These are phyloP conservation scores for Dissostichus mawsoni DNA, from an alignment of 2,113 vertebrate species.

Conservation along the genomic window DNA sequence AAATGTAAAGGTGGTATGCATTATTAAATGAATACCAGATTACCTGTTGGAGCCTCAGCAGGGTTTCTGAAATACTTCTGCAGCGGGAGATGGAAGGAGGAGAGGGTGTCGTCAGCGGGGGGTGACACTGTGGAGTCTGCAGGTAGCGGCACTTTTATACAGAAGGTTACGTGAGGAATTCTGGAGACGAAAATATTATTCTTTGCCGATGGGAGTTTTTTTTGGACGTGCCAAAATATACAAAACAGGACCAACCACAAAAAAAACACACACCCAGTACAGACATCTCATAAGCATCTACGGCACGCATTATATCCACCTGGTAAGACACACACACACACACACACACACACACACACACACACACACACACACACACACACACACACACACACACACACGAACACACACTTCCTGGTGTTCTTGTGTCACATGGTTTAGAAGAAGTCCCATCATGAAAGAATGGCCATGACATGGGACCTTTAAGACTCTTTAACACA, in stretches of 20 bases:
- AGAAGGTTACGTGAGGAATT: background rate
- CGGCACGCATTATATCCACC: slow-evolving; percentile 74
- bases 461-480: too few relatives aligned
- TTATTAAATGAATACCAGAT: background rate
- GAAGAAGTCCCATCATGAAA: too few relatives aligned
- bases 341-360: background rate
- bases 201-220: too few relatives aligned
- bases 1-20: background rate
- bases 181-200: background rate
- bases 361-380: too few relatives aligned
- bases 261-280: slow-evolving; percentile 14
- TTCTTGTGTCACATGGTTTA: too few relatives aligned
- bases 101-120: background rate
- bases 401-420: too few relatives aligned
- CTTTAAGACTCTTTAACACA: too few relatives aligned
- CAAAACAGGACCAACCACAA: too few relatives aligned
- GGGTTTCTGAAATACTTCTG: background rate
- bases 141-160: slow-evolving; percentile 1
- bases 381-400: background rate
- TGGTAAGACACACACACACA: slow-evolving; percentile 39
- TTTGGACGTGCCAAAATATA: too few relatives aligned
- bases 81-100: background rate
- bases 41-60: background rate
- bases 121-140: background rate
- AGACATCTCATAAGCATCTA: slow-evolving; percentile 54